These are phyloP conservation scores for Heteronetta atricapilla DNA, from an alignment of 2,113 vertebrate species.

Conservation along the genomic window DNA sequence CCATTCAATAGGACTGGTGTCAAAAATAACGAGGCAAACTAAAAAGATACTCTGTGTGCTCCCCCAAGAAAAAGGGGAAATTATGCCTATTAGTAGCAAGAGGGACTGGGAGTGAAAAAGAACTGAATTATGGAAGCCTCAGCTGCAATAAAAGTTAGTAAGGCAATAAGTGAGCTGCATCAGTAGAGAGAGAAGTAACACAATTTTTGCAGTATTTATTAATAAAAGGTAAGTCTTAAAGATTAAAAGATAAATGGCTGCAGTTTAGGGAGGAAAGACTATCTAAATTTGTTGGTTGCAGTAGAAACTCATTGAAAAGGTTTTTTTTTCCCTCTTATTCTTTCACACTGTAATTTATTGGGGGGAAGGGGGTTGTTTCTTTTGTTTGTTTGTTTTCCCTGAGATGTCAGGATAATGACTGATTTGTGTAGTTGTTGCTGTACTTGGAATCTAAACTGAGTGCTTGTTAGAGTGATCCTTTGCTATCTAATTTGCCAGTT, in stretches of 20 bases:
- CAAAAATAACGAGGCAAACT: conserved; percentile 56
- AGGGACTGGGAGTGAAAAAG: background rate
- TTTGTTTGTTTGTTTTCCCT: background rate
- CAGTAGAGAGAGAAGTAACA: background rate
- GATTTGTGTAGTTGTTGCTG: background rate
- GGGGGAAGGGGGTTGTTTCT: background rate
- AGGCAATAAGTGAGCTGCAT: background rate
- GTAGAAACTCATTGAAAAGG: background rate
- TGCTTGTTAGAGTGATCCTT: background rate
- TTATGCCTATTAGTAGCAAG: background rate
- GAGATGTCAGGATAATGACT: background rate
- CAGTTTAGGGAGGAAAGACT: background rate
- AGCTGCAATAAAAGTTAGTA: background rate
- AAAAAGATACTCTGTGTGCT: background rate
- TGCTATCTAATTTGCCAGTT: background rate
- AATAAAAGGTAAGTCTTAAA: background rate
- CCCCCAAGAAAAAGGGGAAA: background rate
- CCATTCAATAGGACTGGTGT: background rate
- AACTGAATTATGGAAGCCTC: conserved; percentile 19
- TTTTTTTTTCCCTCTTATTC: background rate
- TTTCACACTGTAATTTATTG: background rate
- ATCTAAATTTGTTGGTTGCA: background rate
- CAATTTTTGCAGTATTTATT: background rate
- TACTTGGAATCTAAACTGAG: background rate
- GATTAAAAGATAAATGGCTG: background rate